Base-by-base conservation (phyloP, 2,888 invertebrate species). In the Empis livida region DNA sequence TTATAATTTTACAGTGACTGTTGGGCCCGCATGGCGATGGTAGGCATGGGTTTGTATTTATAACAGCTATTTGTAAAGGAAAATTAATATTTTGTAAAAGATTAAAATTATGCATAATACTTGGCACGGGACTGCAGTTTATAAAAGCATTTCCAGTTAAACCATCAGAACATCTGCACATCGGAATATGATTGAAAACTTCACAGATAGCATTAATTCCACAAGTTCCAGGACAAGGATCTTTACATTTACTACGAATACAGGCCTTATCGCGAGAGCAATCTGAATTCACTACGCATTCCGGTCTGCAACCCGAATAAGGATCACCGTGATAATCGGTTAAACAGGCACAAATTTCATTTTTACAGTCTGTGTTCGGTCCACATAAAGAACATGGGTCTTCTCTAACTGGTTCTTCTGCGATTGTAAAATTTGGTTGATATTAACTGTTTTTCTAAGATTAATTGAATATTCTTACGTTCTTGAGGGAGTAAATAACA, bases 201-300 rank as follows among this genome's bases (percentile, higher is more conserved):
- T 78, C 76, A 58, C 89, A 90, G 44, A 79, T 62, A 2, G 89
- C 87, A 61, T 82, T 83, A 44, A 68, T 64, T 1, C 87, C 89
- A 62, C 90, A 90, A 17, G 82, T 83, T 51, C 81, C 82, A 10
- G 81, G 79, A 57, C 90, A 89, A 43, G 89, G 88, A 62, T 87
- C 81, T 43, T 72, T 63, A 61, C 89, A 90, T 67, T 86, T 85
- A 60, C 80, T 82, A 56, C 73, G 72, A 2, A 77, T 71, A 59
- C 87, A 88, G 51, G 86, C 81, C 59, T 75, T 77, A 60, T 80
- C 73, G 57, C 76, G 74, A 20, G 79, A 68, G 64, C 88, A 89
- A 57, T 88, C 87, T 11, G 73, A 68, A 61, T 81, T 87, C 6
- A 84, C 68, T 14, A 84, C 77, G 65, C 88, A 88, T 67, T 89